A percentile compares a stretch with the other conserved stretches of the same genome.
phyloP scores from a whole-genome alignment of 2,888 invertebrate species.

The Amphipyra berbera region DNA sequence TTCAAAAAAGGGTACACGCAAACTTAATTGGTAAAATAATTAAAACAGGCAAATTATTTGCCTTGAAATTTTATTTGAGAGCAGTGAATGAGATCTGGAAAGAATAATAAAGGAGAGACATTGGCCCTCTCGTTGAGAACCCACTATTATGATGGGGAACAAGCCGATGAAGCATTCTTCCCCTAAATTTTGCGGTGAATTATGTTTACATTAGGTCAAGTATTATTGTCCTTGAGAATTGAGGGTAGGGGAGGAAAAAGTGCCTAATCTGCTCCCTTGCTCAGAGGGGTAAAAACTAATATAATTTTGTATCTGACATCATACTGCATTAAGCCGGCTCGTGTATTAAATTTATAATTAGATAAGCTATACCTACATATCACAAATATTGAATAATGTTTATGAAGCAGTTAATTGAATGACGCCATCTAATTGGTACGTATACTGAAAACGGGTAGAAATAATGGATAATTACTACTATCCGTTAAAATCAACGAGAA shows the following conservation, averaged over 20 bases:
- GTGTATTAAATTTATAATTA: slow-evolving; percentile 14
- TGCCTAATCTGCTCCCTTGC: slow-evolving; percentile 45
- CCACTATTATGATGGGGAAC: slow-evolving; percentile 38
- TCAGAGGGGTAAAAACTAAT: slow-evolving; percentile 19
- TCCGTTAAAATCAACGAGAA: slow-evolving; percentile 14
- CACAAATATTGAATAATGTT: slow-evolving; percentile 12
- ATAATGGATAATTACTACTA: slow-evolving; percentile 16
- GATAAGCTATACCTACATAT: slow-evolving; percentile 13
- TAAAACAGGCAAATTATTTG: slow-evolving; percentile 36
- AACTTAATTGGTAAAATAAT: slow-evolving; percentile 40
- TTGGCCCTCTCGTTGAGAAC: slow-evolving; percentile 23
- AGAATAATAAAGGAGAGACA: slow-evolving; percentile 29
- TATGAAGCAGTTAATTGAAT: slow-evolving; percentile 27
- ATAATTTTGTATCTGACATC: slow-evolving; percentile 37
- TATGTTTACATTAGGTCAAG: slow-evolving; percentile 65
- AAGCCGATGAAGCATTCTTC: slow-evolving; percentile 52
- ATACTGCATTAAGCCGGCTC: slow-evolving; percentile 17
- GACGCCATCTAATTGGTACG: slow-evolving; percentile 22
- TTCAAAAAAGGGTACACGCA: slow-evolving; percentile 28
- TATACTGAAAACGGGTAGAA: slow-evolving; percentile 13
- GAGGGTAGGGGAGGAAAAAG: slow-evolving; percentile 49
- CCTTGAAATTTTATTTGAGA: slow-evolving; percentile 24
- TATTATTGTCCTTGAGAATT: slow-evolving; percentile 59
- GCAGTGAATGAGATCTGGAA: slow-evolving; percentile 19
- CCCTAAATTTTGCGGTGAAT: slow-evolving; percentile 57